These are phyloP conservation scores for Carassius carassius DNA, from an alignment of 2,113 vertebrate genomes.

Conservation along the genomic window DNA sequence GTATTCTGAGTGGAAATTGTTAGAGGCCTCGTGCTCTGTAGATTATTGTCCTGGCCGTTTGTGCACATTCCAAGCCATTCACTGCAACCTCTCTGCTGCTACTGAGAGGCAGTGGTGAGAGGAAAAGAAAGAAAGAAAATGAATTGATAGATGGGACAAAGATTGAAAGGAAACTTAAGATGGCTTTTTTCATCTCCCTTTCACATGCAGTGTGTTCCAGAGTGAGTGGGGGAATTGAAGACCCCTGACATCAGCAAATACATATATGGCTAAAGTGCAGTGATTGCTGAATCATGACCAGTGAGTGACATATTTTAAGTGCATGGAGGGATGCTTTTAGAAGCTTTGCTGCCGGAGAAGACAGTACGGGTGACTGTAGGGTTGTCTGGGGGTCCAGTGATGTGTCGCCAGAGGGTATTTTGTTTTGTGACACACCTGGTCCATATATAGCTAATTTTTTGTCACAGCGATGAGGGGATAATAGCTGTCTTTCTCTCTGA, in stretches of 20 bases:
- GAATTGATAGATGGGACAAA: neutral
- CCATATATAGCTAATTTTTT: slow-evolving; percentile 30
- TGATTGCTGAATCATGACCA: slow-evolving; percentile 48
- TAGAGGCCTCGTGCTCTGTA: neutral
- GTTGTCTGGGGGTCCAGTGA: neutral
- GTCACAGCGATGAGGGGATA: neutral
- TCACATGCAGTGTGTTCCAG: slow-evolving; percentile 23
- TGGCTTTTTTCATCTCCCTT: neutral
- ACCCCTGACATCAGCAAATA: slow-evolving; percentile 46
- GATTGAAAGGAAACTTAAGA: neutral
- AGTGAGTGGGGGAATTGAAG: slow-evolving; percentile 32
- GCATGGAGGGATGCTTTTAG: slow-evolving; percentile 41
- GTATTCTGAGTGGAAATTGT: neutral
- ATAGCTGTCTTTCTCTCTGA: neutral
- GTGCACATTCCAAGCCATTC: neutral
- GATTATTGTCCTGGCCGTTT: neutral
- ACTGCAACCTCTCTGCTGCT: neutral
- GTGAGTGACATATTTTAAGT: slow-evolving; percentile 42
- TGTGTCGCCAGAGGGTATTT: neutral
- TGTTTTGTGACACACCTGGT: slow-evolving; percentile 27
- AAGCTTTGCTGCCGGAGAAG: slow-evolving; percentile 4
- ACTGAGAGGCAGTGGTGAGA: neutral
- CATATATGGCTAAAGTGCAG: slow-evolving; percentile 38
- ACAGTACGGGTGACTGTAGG: neutral
- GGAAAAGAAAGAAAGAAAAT: neutral